Conservation (phyloP, 2,113 vertebrate species). For the Xenopus laevis region DNA sequence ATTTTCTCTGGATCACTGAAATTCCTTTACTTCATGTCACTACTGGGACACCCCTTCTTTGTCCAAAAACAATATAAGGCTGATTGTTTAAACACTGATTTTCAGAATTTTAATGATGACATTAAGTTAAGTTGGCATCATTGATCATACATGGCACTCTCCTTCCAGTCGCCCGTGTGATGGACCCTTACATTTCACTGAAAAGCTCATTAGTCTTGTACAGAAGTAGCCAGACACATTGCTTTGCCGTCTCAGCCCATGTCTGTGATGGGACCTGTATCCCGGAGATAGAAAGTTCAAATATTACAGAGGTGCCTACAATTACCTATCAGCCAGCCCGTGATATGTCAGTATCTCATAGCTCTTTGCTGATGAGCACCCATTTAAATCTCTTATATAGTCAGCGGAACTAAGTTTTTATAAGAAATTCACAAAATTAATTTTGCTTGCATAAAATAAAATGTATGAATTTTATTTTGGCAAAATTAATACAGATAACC, state of each 20-base stretch:
- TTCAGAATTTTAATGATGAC: conserved; percentile 45
- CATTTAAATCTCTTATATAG: too few relatives aligned
- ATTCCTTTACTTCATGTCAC: conserved; percentile 36
- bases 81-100: conserved; percentile 42
- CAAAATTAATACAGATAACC: too few relatives aligned
- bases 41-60: conserved; percentile 14
- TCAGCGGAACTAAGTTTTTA: too few relatives aligned
- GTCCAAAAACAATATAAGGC: conserved; percentile 33
- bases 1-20: conserved; percentile 23
- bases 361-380: too few relatives aligned
- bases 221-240: conserved; percentile 39
- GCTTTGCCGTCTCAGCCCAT: conserved; percentile 31
- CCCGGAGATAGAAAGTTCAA: conserved; percentile 36
- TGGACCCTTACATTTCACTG: conserved; percentile 41
- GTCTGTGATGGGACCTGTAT: conserved; percentile 20
- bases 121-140: conserved; percentile 42
- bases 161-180: conserved; percentile 40
- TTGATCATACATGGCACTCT: conserved; percentile 41
- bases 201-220: conserved; percentile 43
- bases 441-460: too few relatives aligned
- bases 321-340: neutral
- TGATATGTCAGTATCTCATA: too few relatives aligned
- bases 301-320: conserved; percentile 18
- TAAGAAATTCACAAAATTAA: too few relatives aligned
- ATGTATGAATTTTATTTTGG: too few relatives aligned